Evolutionary conservation across 2,113 vertebrate species (phyloP).

Genomic region (Cisticola juncidis): DNA sequence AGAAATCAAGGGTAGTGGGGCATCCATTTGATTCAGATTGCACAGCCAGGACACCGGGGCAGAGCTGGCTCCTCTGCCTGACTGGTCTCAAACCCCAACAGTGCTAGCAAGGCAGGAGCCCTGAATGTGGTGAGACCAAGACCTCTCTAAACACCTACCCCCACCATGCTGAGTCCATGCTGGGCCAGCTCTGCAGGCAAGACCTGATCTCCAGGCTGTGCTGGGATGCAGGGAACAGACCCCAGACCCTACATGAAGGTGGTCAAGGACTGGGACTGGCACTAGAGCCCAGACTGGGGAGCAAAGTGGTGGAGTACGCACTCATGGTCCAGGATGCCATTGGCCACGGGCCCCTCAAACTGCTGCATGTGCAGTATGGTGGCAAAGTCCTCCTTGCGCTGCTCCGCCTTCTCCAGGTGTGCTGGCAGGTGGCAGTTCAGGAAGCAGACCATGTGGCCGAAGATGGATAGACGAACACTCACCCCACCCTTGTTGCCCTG

Average conservation of each 20-base stretch:
- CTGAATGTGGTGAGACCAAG: background rate
- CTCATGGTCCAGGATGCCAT: slow-evolving; percentile 94
- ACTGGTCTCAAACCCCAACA: background rate
- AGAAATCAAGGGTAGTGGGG: background rate
- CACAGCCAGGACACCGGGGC: background rate
- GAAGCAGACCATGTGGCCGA: slow-evolving; percentile 95
- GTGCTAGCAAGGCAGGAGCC: background rate
- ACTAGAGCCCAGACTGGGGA: background rate
- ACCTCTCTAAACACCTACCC: background rate
- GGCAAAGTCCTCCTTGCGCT: slow-evolving; percentile 95
- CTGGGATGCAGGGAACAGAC: background rate
- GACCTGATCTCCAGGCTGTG: background rate
- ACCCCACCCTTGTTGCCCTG: slow-evolving; percentile 98
- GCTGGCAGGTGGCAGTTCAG: slow-evolving; percentile 98
- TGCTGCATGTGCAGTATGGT: slow-evolving; percentile 97
- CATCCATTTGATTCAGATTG: rapidly evolving
- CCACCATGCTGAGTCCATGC: background rate
- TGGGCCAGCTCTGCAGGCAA: background rate
- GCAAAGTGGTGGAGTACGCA: slow-evolving; percentile 65
- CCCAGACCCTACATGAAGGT: background rate
- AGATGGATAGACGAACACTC: slow-evolving; percentile 86
- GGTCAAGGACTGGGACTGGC: background rate
- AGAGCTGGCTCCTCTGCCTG: background rate
- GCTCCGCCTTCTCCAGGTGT: slow-evolving; percentile 94
- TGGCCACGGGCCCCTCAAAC: slow-evolving; percentile 86